Conservation (phyloP, 2,888 invertebrate genomes). For the Spodoptera littoralis region DNA sequence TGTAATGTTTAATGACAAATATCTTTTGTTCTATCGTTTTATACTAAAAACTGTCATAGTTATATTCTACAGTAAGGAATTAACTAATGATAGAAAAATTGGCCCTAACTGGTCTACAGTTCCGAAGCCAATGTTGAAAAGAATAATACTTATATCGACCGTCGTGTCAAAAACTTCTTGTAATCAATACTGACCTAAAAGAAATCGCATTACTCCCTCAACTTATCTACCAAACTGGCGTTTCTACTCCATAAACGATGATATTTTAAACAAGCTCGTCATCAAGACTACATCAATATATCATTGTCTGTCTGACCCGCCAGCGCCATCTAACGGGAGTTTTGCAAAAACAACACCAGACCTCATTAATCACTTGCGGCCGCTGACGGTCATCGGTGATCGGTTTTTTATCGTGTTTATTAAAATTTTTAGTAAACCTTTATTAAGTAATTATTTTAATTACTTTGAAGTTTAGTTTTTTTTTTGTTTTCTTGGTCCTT, state of each 20-base stretch:
- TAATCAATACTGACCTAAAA: too few species aligned
- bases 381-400: neutral
- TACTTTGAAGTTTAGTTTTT: neutral
- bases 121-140: too few species aligned
- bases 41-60: too few species aligned
- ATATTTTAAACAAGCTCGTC: conserved; percentile 11
- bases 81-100: too few species aligned
- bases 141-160: too few species aligned
- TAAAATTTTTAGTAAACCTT: conserved; percentile 16
- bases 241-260: neutral
- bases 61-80: too few species aligned
- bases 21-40: too few species aligned
- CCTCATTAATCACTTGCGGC: conserved; percentile 39
- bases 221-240: neutral
- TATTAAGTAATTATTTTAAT: neutral
- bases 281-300: conserved; percentile 19
- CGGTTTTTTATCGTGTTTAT: conserved; percentile 18
- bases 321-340: conserved; percentile 37
- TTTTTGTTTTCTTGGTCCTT: neutral
- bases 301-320: conserved; percentile 25
- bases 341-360: conserved; percentile 23
- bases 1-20: too few species aligned
- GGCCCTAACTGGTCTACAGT: too few species aligned
- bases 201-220: too few species aligned
- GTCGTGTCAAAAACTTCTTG: too few species aligned